These are phyloP conservation scores for Micrasema longulum DNA, from an alignment of 1,140 invertebrate genomes.

Conservation along the genomic window DNA sequence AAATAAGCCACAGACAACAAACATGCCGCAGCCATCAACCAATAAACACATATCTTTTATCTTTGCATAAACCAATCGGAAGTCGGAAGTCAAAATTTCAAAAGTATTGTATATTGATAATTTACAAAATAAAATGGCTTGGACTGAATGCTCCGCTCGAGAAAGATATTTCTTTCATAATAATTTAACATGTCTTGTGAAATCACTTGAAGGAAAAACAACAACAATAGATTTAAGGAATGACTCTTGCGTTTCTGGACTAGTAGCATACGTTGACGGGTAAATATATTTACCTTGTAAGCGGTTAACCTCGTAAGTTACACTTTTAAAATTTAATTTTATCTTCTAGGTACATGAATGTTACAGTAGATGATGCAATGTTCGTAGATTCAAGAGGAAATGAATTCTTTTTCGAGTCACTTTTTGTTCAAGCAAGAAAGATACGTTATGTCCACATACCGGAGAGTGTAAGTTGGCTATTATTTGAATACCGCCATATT, in stretches of 20 bases:
- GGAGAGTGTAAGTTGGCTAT: constrained; percentile 67
- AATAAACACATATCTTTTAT: too few relatives aligned
- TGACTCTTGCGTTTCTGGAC: constrained; percentile 72
- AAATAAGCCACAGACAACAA: too few relatives aligned
- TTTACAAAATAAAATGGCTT: constrained; percentile 32
- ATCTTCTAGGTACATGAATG: constrained; percentile 75
- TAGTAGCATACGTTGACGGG: constrained; percentile 71
- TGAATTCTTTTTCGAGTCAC: constrained; percentile 63
- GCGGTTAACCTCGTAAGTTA: constrained; percentile 22
- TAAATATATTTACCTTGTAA: constrained; percentile 58
- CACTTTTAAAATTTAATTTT: constrained; percentile 45
- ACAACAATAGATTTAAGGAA: constrained; percentile 77
- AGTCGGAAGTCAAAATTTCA: too few relatives aligned
- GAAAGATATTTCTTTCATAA: constrained; percentile 70
- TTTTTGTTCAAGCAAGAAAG: constrained; percentile 75
- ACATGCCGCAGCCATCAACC: too few relatives aligned
- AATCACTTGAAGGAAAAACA: constrained; percentile 72
- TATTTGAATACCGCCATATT: constrained; percentile 4
- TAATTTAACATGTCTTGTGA: constrained; percentile 71
- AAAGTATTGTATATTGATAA: too few relatives aligned
- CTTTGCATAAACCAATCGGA: too few relatives aligned
- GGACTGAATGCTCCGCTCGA: constrained; percentile 56
- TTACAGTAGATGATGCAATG: constrained; percentile 72
- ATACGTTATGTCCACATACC: constrained; percentile 78
- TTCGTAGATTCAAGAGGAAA: constrained; percentile 70